Evolutionary conservation across 2,888 invertebrate genomes (phyloP).

Genomic region (Chymomyza fuscimana): DNA sequence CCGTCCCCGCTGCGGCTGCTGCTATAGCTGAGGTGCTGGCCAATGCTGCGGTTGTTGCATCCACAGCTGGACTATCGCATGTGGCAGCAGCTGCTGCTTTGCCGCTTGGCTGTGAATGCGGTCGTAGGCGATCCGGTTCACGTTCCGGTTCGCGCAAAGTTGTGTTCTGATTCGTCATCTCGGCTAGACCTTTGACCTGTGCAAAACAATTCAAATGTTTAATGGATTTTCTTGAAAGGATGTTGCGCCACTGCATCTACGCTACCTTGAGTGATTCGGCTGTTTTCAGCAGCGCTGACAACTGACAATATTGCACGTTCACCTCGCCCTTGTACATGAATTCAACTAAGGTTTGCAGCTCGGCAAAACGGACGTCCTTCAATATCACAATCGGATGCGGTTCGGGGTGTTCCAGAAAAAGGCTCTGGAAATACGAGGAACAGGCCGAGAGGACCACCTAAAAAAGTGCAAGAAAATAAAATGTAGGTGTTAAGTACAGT

Average conservation of each 20-base stretch:
- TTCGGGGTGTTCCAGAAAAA: conserved; percentile 95
- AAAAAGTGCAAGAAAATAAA: conserved; percentile 68
- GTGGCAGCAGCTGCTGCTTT: conserved; percentile 57
- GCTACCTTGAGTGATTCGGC: conserved; percentile 92
- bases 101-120: conserved; percentile 77
- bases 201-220: background rate
- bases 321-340: conserved; percentile 98
- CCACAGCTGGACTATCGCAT: conserved; percentile 70
- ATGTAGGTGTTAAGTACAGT: background rate
- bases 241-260: too few relatives aligned
- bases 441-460: conserved; percentile 96
- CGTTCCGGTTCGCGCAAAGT: conserved; percentile 81
- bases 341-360: conserved; percentile 94
- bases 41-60: conserved; percentile 77
- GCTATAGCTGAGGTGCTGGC: conserved; percentile 57
- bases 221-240: background rate
- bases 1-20: conserved; percentile 32
- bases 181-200: conserved; percentile 92
- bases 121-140: conserved; percentile 80
- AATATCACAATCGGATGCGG: conserved; percentile 96
- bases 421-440: conserved; percentile 95
- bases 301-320: conserved; percentile 95
- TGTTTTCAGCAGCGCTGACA: conserved; percentile 93
- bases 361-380: conserved; percentile 95
- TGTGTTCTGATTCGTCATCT: conserved; percentile 91